Evolutionary conservation across 2,888 invertebrate genomes (phyloP).

Genomic region (Gymnoscelis rufifasciata): DNA sequence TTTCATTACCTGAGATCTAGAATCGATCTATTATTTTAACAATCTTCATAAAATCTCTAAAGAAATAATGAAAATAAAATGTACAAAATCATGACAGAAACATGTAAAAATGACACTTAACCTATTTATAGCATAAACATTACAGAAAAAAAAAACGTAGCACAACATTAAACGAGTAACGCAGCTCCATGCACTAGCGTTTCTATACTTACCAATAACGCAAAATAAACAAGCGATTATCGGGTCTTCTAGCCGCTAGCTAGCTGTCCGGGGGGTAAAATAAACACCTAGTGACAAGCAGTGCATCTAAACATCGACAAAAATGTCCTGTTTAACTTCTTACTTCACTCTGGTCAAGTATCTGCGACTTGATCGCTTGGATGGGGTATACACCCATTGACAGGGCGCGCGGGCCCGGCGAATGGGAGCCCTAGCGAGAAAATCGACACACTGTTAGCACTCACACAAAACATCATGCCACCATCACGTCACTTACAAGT

Average conservation of each 20-base stretch:
- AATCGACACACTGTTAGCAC: slow-evolving; percentile 80
- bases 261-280: slow-evolving; percentile 21
- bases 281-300: slow-evolving; percentile 75
- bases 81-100: too few relatives aligned
- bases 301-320: slow-evolving; percentile 77
- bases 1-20: too few relatives aligned
- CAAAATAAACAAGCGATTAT: slow-evolving; percentile 37
- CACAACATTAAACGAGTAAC: slow-evolving; percentile 42
- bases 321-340: slow-evolving; percentile 76
- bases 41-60: too few relatives aligned
- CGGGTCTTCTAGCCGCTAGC: slow-evolving; percentile 7
- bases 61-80: too few relatives aligned
- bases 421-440: slow-evolving; percentile 89
- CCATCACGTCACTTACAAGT: slow-evolving; percentile 56
- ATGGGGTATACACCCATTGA: slow-evolving; percentile 95
- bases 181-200: slow-evolving; percentile 66
- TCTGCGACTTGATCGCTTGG: slow-evolving; percentile 92
- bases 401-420: slow-evolving; percentile 93
- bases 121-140: slow-evolving; percentile 27
- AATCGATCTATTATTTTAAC: too few relatives aligned
- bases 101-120: slow-evolving; percentile 5
- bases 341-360: slow-evolving; percentile 93
- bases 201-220: slow-evolving; percentile 46
- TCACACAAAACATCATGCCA: slow-evolving; percentile 77
- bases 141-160: slow-evolving; percentile 35